Base-by-base conservation (phyloP, 2,113 vertebrate genomes). In the Lasiurus borealis region DNA sequence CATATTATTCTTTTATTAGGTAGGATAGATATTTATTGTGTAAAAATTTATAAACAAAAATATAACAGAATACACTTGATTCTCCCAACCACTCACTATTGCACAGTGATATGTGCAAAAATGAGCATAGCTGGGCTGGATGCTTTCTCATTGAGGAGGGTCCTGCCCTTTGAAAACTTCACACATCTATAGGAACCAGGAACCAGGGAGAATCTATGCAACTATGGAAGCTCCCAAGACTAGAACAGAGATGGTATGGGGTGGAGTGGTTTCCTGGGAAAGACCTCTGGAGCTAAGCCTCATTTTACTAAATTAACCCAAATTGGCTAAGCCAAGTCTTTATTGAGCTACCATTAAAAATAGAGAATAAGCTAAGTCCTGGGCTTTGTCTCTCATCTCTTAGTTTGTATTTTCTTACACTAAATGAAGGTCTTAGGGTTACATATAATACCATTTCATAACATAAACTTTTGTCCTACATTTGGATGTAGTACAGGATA, bases 11-110 rank as follows among this genome's bases (percentile, higher is more conserved):
- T 40, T 40, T 40, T 40, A 40, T 40, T 40, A 40, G 40, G 40
- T 40, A 40, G 40, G 40, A 40, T 4, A 59, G 23, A 71, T 71
- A 9, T 69, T 86, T 91, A 64, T 29, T 73, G 44, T 36, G 10
- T 59, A 83, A 75, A 93, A 94, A 16, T 4, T 15, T 52, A 57
- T 15, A 84, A 36, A 77, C 5, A 82, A 68, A 84, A 29, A 95
- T 54, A 15, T 40, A 84, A 2, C 52, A 89, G 31, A 77, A 31
- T 6, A 75, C 8, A 68, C 1, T 18, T 48, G 73, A 48, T 64
- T 64, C 27, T n/a, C 19, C 23, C 29, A 44, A 4, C 78, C 19
- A 54, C 83, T 83, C 59, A 57, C 52, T 91, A 72, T 23, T 48
- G 27, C n/a, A 78, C 14, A 93, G 34, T 80, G n/a, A 82, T 10